Conservation (phyloP, 64 coral and sea anemone genomes). For the Montipora capricornis region DNA sequence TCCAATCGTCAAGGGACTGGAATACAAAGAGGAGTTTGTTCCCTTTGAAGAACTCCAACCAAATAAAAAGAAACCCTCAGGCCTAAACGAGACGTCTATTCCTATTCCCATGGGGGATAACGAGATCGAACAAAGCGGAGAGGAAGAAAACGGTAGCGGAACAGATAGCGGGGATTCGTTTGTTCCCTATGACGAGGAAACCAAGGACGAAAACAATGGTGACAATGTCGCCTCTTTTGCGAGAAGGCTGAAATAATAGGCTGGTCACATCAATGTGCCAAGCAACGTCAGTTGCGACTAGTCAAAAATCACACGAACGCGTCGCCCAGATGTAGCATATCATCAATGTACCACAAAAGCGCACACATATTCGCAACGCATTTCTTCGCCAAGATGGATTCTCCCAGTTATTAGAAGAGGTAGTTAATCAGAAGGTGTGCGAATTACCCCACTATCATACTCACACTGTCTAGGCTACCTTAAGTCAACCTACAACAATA, state of each 20-base stretch:
- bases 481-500: background rate
- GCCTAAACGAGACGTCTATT: background rate
- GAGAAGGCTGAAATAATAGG: background rate
- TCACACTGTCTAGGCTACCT: no score
- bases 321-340: background rate
- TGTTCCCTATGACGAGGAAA: slow-evolving; percentile 20
- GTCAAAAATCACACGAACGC: background rate
- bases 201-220: background rate
- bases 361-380: background rate
- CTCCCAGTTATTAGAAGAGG: background rate
- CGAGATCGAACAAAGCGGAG: slow-evolving; percentile 5
- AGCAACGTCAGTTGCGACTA: background rate
- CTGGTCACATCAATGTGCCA: background rate
- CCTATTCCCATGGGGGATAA: background rate
- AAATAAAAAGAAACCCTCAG: background rate
- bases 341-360: background rate
- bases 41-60: background rate
- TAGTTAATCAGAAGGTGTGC: background rate
- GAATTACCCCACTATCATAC: no score
- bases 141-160: background rate
- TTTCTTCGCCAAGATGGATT: background rate
- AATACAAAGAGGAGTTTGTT: slow-evolving; percentile 3
- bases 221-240: slow-evolving; percentile 1
- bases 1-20: background rate
- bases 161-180: background rate